A percentile compares a stretch with the other conserved stretches of the same genome.
phyloP scores from a whole-genome alignment of 1,140 invertebrate species.

The Tetraneura akinire region DNA sequence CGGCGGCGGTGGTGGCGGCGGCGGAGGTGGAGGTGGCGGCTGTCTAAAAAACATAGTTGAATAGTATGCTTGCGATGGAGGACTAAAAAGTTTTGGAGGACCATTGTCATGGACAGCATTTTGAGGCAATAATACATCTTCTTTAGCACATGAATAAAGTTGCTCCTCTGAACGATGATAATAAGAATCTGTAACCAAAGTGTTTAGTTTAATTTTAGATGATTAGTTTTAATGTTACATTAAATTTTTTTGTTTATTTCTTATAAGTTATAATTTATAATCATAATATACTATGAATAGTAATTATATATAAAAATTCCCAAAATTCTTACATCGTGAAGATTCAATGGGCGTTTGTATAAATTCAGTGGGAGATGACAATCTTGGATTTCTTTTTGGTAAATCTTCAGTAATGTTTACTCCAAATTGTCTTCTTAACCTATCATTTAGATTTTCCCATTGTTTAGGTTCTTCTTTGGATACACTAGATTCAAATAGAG shows the following conservation, averaged over 20 bases:
- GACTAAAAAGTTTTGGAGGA: slow-evolving; percentile 37
- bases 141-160: slow-evolving; percentile 26
- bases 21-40: slow-evolving; percentile 31
- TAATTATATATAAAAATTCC: neutral
- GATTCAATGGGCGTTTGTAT: slow-evolving; percentile 14
- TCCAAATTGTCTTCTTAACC: slow-evolving; percentile 75
- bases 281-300: too few species aligned
- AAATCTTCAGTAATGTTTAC: slow-evolving; percentile 69
- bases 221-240: too few species aligned
- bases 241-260: too few species aligned
- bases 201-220: too few species aligned
- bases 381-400: slow-evolving; percentile 60
- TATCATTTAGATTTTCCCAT: slow-evolving; percentile 73
- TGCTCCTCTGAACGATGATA: slow-evolving; percentile 33
- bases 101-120: slow-evolving; percentile 32
- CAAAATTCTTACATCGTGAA: slow-evolving; percentile 38
- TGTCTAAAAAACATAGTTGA: slow-evolving; percentile 47
- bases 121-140: slow-evolving; percentile 37
- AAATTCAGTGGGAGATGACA: slow-evolving; percentile 21
- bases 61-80: slow-evolving; percentile 33
- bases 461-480: slow-evolving; percentile 60
- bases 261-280: too few species aligned
- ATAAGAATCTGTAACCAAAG: slow-evolving; percentile 36
- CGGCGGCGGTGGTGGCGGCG: slow-evolving; percentile 30
- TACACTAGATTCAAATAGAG: slow-evolving; percentile 28